These are phyloP conservation scores for Romanogobio albipinnatus DNA, from an alignment of 2,113 vertebrate species.

Conservation along the genomic window DNA sequence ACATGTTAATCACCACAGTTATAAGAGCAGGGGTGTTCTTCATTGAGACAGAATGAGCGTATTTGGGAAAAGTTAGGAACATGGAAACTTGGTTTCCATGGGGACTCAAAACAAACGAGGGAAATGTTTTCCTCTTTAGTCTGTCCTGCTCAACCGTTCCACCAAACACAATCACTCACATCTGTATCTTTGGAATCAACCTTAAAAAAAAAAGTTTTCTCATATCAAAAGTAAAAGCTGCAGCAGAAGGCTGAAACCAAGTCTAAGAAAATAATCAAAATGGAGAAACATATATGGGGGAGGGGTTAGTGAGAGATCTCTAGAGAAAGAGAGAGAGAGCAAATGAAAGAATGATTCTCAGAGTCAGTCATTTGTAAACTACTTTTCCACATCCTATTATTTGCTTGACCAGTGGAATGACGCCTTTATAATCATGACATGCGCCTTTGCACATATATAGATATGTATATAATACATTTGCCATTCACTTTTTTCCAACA, in stretches of 20 bases:
- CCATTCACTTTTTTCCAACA: too few species aligned
- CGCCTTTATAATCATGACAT: neutral
- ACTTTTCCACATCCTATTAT: neutral
- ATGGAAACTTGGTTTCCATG: conserved; percentile 56
- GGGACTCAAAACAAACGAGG: conserved; percentile 62
- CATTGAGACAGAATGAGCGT: conserved; percentile 36
- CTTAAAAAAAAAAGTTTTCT: neutral
- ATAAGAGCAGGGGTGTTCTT: neutral
- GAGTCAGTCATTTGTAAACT: neutral
- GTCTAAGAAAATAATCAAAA: neutral
- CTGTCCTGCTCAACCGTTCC: conserved; percentile 36
- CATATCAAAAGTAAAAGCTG: neutral
- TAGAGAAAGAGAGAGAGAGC: neutral
- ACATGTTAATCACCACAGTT: conserved; percentile 4
- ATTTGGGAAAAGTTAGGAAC: conserved; percentile 42
- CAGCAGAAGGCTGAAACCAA: neutral
- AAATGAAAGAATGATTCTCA: neutral
- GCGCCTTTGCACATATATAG: too few species aligned
- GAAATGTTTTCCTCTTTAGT: conserved; percentile 54
- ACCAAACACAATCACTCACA: conserved; percentile 14
- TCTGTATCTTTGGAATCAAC: neutral
- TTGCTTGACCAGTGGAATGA: neutral
- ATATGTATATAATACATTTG: too few species aligned
- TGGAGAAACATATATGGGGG: conserved; percentile 1
- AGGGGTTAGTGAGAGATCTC: neutral